These are phyloP conservation scores for Pandemis corylana DNA, from an alignment of 2,888 invertebrate genomes.

Conservation along the genomic window DNA sequence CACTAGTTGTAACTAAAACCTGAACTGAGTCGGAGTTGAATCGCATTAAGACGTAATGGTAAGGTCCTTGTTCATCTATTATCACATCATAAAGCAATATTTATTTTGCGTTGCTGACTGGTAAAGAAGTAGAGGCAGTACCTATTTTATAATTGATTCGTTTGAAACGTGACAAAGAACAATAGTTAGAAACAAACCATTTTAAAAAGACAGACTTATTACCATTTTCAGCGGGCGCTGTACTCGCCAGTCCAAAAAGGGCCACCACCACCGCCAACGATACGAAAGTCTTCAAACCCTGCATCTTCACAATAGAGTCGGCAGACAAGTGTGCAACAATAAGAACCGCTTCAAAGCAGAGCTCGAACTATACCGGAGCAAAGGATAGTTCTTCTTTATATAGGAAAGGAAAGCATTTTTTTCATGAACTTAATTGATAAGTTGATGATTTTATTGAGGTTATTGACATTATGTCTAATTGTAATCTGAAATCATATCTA, in stretches of 20 bases:
- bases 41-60: no score
- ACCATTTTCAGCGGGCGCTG: constrained; percentile 28
- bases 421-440: neutral
- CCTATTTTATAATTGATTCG: neutral
- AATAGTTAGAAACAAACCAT: no score
- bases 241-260: constrained; percentile 21
- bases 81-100: no score
- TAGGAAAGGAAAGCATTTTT: neutral
- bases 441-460: neutral
- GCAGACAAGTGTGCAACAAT: neutral
- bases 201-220: constrained; percentile 5
- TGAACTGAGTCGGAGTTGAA: no score
- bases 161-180: neutral
- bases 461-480: neutral
- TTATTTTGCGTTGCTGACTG: neutral
- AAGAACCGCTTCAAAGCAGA: constrained; percentile 1
- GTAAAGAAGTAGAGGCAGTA: no score
- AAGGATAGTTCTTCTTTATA: neutral
- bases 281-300: constrained; percentile 23
- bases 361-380: neutral
- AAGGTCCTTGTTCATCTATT: no score
- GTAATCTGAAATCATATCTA: neutral
- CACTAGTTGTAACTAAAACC: no score
- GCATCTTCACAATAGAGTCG: constrained; percentile 24
- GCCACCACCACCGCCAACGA: constrained; percentile 25